Conservation (phyloP, 2,797 vertebrate species). For the Pangasius mekongensis region DNA sequence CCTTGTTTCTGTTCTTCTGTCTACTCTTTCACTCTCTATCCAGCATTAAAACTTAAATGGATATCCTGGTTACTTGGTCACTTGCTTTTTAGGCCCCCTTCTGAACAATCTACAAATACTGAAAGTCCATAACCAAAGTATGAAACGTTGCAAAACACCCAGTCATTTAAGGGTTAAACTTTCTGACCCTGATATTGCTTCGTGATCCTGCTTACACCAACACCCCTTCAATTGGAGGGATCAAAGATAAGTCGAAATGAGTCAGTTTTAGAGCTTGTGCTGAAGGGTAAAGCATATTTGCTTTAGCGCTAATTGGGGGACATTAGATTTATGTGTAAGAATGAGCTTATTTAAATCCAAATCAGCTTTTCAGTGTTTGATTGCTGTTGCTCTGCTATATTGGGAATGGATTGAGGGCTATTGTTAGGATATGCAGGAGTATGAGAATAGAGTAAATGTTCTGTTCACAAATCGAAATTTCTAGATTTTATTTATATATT, state of each 20-base stretch:
- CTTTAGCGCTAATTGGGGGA: slow-evolving; percentile 76
- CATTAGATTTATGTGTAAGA: slow-evolving; percentile 52
- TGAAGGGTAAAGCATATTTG: slow-evolving; percentile 57
- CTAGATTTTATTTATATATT: not conserved
- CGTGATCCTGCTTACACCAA: slow-evolving; percentile 75
- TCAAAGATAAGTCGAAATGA: slow-evolving; percentile 88
- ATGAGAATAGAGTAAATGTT: slow-evolving; percentile 35
- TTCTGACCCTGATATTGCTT: slow-evolving; percentile 78
- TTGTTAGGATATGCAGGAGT: slow-evolving; percentile 37
- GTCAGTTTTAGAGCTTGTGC: slow-evolving; percentile 73
- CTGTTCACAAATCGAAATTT: slow-evolving; percentile 37
- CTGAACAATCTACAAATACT: not conserved
- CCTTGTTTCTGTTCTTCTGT: not conserved
- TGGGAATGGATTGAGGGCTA: slow-evolving; percentile 30
- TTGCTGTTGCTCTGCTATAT: slow-evolving; percentile 35
- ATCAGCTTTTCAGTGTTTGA: slow-evolving; percentile 53
- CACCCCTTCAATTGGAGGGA: slow-evolving; percentile 85
- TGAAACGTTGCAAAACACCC: not conserved
- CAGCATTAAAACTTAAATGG: not conserved
- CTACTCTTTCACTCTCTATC: not conserved
- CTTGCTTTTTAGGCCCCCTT: not conserved
- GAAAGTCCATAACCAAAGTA: not conserved
- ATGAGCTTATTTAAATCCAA: slow-evolving; percentile 62
- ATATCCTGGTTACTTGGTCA: not conserved
- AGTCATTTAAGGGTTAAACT: slow-evolving; percentile 69